Conservation (phyloP, 1,140 invertebrate genomes). For the Manduca sexta region DNA sequence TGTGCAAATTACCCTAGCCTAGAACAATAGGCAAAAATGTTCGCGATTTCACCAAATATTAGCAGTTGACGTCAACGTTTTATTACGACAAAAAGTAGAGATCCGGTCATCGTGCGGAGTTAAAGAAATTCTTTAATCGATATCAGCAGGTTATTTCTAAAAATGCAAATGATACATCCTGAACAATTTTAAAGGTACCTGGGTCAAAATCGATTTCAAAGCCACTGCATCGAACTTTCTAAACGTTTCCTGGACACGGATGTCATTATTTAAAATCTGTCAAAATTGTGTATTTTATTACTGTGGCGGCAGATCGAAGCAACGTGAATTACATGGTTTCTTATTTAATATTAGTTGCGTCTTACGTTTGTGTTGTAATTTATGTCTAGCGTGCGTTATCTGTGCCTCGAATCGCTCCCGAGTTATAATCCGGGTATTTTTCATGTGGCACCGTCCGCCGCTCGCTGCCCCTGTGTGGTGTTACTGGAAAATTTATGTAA, state of each 20-base stretch:
- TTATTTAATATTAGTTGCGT: slow-evolving; percentile 71
- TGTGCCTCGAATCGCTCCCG: slow-evolving; percentile 57
- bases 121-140: too few species aligned
- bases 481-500: slow-evolving; percentile 60
- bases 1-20: too few species aligned
- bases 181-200: too few species aligned
- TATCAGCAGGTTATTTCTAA: too few species aligned
- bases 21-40: too few species aligned
- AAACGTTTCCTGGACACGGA: slow-evolving; percentile 62
- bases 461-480: slow-evolving; percentile 27
- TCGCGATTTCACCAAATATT: too few species aligned
- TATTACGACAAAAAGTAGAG: too few species aligned
- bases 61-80: too few species aligned
- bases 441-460: slow-evolving; percentile 44
- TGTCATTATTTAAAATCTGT: slow-evolving; percentile 71
- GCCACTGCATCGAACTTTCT: slow-evolving; percentile 46
- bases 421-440: slow-evolving; percentile 71
- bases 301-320: slow-evolving; percentile 45
- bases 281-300: slow-evolving; percentile 70
- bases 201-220: too few species aligned
- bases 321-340: slow-evolving; percentile 69
- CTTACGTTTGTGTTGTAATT: slow-evolving; percentile 67
- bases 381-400: slow-evolving; percentile 67
- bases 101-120: too few species aligned
- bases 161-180: too few species aligned